Conservation (phyloP, 2,113 vertebrate species). For the Chaetodon trifascialis region DNA sequence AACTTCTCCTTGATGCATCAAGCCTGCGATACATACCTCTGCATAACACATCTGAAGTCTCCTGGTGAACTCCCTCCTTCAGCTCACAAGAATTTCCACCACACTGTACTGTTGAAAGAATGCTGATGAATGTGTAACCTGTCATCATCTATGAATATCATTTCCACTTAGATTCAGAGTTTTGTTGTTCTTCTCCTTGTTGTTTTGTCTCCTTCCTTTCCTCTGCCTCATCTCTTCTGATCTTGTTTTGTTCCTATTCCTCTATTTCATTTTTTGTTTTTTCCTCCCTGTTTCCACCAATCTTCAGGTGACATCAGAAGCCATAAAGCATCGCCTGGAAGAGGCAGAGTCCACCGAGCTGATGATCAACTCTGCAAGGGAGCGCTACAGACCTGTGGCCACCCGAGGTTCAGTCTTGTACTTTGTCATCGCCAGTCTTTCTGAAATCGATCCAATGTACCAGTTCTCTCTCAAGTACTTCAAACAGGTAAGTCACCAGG, state of each 20-base stretch:
- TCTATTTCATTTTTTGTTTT: not conserved
- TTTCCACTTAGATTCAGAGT: not conserved
- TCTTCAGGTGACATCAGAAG: conserved; percentile 83
- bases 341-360: conserved; percentile 86
- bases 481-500: conserved; percentile 81
- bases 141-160: not conserved
- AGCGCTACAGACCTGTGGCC: conserved; percentile 86
- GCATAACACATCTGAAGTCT: no score
- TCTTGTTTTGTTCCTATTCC: not conserved
- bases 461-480: conserved; percentile 92
- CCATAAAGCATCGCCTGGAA: conserved; percentile 84
- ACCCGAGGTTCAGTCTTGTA: conserved; percentile 85
- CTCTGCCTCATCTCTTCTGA: not conserved
- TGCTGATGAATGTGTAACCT: not conserved
- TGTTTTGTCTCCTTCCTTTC: not conserved
- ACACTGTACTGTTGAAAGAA: not conserved
- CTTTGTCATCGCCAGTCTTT: conserved; percentile 87
- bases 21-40: no score
- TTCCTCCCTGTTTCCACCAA: not conserved
- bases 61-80: no score
- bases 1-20: no score
- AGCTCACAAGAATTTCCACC: no score
- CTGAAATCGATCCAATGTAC: conserved; percentile 89
- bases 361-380: conserved; percentile 84
- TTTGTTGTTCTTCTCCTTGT: not conserved